Conservation (phyloP, 2,797 vertebrate genomes). For the Ptychadena robeensis region DNA sequence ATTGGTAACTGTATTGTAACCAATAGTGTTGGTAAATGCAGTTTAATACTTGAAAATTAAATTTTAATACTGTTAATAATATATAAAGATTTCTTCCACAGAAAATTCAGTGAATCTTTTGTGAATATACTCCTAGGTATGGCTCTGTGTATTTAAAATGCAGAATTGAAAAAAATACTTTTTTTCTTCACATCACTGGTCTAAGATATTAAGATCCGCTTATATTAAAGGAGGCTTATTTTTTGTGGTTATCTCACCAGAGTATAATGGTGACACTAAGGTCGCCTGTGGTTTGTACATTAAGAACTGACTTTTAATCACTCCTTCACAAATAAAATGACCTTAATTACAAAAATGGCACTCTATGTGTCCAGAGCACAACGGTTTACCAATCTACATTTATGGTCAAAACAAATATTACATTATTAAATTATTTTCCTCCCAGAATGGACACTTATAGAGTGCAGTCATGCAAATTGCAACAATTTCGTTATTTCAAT, state of each 20-base stretch:
- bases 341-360: conserved; percentile 51
- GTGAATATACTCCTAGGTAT: no score
- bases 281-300: conserved; percentile 51
- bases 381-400: conserved; percentile 28
- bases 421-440: conserved; percentile 48
- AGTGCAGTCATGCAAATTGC: conserved; percentile 38
- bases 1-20: no score
- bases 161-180: background rate
- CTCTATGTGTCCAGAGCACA: conserved; percentile 44
- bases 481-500: conserved; percentile 42
- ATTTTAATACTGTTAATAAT: no score
- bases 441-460: conserved; percentile 29
- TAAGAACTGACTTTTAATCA: conserved; percentile 61
- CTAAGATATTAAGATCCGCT: conserved; percentile 30
- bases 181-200: conserved; percentile 20
- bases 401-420: conserved; percentile 59
- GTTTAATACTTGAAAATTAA: no score
- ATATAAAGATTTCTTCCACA: no score
- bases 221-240: conserved; percentile 45
- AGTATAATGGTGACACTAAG: conserved; percentile 34
- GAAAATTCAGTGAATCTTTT: no score
- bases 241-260: conserved; percentile 41
- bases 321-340: conserved; percentile 52
- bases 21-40: no score
- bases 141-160: background rate